Conservation (phyloP, 2,113 vertebrate genomes). For the Rattus rattus region DNA sequence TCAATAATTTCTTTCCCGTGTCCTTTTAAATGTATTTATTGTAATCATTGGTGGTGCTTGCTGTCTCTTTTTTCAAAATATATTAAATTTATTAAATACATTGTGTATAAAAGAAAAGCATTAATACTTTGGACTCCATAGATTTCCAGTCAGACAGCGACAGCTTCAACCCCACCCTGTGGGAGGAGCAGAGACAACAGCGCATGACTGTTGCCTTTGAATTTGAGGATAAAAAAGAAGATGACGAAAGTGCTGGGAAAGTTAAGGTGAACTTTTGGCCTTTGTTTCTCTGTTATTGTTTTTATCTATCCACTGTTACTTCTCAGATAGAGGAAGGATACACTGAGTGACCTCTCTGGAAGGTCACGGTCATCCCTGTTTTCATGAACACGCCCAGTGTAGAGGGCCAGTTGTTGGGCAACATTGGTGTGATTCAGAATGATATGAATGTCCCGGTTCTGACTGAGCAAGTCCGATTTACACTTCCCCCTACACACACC, state of each 20-base stretch:
- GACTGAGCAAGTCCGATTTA: conserved; percentile 2
- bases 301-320: neutral
- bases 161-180: conserved; percentile 98
- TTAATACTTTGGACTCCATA: conserved; percentile 80
- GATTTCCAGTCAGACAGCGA: conserved; percentile 99
- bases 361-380: neutral
- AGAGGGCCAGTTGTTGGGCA: neutral
- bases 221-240: conserved; percentile 98
- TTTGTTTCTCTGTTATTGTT: conserved; percentile 9
- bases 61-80: conserved; percentile 19
- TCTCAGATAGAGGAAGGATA: neutral
- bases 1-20: neutral
- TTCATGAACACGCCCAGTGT: neutral
- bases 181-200: conserved; percentile 99
- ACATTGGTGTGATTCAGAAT: conserved; percentile 37
- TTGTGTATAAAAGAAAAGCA: conserved; percentile 34
- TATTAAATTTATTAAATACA: conserved; percentile 51
- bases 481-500: neutral
- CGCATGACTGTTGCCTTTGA: conserved; percentile 99
- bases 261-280: conserved; percentile 91
- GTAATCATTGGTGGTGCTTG: neutral
- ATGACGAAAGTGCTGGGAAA: conserved; percentile 96
- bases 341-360: neutral
- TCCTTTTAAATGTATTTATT: neutral
- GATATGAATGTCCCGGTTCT: neutral